Evolutionary conservation across 2,113 vertebrate species (phyloP).

Genomic region (Gallinago media): DNA sequence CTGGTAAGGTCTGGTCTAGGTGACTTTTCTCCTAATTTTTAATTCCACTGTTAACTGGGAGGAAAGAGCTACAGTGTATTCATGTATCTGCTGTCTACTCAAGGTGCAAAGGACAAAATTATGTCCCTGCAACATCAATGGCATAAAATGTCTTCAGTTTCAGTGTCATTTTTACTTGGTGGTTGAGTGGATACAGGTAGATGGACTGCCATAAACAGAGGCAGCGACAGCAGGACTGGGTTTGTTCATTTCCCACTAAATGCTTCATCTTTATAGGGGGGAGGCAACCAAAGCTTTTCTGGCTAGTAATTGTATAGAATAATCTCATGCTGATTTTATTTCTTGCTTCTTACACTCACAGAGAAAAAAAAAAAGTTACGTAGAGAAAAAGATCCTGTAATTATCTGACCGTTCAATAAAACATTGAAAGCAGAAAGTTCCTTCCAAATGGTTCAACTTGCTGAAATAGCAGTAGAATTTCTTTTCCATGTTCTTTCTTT

Average conservation of each 20-base stretch:
- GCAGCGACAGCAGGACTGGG: neutral
- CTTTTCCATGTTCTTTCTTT: neutral
- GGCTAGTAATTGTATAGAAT: neutral
- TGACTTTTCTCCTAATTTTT: neutral
- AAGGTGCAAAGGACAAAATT: neutral
- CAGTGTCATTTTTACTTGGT: neutral
- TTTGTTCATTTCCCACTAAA: accelerated
- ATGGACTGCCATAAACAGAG: neutral
- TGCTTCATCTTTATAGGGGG: neutral
- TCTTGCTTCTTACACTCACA: neutral
- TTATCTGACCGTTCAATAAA: neutral
- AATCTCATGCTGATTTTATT: neutral
- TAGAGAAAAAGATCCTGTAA: neutral
- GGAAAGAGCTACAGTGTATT: neutral
- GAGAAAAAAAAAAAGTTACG: accelerated
- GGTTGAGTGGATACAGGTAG: neutral
- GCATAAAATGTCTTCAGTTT: neutral
- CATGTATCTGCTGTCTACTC: neutral
- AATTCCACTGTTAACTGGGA: neutral
- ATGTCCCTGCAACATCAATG: neutral
- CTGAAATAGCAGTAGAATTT: neutral
- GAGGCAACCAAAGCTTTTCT: neutral
- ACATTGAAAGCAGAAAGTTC: neutral
- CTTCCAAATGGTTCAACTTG: neutral
- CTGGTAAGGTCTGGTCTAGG: neutral